Percentiles rank a stretch among this genome's conserved stretches.
These are phyloP conservation scores for Agrilus mali DNA, from an alignment of 2,888 invertebrate species.

Conservation along the genomic window DNA sequence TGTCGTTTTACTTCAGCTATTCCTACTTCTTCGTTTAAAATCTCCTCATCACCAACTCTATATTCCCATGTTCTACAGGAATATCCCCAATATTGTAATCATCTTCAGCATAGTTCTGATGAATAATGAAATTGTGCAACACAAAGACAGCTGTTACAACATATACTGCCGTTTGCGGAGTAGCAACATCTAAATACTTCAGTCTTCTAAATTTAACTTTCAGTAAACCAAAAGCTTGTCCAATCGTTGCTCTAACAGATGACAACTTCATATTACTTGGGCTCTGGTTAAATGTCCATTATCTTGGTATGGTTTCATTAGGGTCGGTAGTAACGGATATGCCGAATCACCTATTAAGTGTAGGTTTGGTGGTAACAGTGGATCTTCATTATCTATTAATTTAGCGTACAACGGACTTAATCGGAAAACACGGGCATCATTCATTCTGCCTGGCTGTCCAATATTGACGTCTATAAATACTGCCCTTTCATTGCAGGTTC, in stretches of 20 bases:
- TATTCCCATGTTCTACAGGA: too few species aligned
- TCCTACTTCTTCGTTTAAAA: too few species aligned
- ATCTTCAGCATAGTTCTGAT: too few species aligned
- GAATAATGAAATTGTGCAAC: constrained; percentile 3
- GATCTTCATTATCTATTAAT: neutral
- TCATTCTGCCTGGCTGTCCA: neutral
- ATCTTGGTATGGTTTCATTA: neutral
- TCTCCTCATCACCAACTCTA: too few species aligned
- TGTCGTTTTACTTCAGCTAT: too few species aligned
- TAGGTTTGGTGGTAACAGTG: constrained; percentile 1
- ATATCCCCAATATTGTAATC: too few species aligned
- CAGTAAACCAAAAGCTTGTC: constrained; percentile 1
- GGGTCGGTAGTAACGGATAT: constrained; percentile 10
- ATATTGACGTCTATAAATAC: neutral
- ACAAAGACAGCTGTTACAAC: neutral
- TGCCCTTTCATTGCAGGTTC: neutral
- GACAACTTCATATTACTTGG: neutral
- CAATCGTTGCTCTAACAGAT: neutral
- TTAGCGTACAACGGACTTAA: neutral
- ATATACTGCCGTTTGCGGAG: neutral
- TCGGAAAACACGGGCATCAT: neutral
- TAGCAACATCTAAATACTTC: constrained; percentile 1
- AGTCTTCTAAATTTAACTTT: constrained; percentile 2
- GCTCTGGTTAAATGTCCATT: neutral
- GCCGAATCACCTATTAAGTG: constrained; percentile 11